Conservation (phyloP, 2,888 invertebrate species). For the Spisula solida region DNA sequence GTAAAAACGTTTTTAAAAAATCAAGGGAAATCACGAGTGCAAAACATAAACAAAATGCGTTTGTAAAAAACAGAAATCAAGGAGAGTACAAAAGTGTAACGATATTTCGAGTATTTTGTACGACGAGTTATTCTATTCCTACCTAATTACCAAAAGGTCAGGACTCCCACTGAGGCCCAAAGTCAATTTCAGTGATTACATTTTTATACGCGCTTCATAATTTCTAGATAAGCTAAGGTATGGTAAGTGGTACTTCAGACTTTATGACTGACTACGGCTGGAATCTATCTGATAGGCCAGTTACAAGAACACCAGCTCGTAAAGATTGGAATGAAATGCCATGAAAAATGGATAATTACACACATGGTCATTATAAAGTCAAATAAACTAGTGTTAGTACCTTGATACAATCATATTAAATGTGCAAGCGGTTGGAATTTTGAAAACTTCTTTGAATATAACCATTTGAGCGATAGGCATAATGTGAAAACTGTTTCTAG, state of each 20-base stretch:
- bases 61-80: neutral
- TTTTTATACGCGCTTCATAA: conserved; percentile 23
- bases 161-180: neutral
- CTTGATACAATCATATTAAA: too few species aligned
- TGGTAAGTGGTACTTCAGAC: conserved; percentile 50
- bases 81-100: too few species aligned
- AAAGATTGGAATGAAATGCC: neutral
- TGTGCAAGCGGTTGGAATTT: too few species aligned
- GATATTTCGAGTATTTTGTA: neutral
- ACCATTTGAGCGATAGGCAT: too few species aligned
- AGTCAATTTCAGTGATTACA: conserved; percentile 18
- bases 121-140: neutral
- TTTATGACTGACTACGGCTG: conserved; percentile 41
- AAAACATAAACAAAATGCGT: neutral
- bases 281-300: neutral
- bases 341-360: neutral
- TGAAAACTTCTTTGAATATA: too few species aligned
- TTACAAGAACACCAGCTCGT: neutral
- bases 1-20: too few species aligned
- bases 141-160: neutral
- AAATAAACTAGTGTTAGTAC: neutral
- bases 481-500: too few species aligned
- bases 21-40: neutral
- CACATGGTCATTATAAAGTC: neutral
- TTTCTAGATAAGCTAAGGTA: neutral